A percentile compares a stretch with the other conserved stretches of the same genome.
These are phyloP conservation scores for Chinchilla lanigera DNA, from an alignment of 2,113 vertebrate genomes.

Conservation along the genomic window DNA sequence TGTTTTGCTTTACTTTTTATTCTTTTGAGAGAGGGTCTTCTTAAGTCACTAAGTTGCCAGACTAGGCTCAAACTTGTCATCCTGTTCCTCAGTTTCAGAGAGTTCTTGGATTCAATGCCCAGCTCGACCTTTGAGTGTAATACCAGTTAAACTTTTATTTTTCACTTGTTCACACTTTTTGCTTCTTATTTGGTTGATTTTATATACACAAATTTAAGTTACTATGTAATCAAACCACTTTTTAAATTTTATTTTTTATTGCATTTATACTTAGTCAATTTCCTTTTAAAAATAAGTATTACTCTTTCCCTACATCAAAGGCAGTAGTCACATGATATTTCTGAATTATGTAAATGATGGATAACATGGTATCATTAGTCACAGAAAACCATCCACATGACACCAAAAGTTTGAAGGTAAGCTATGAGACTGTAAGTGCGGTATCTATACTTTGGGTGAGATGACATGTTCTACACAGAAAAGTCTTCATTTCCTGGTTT, in stretches of 20 bases:
- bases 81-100: background rate
- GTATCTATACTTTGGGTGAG: background rate
- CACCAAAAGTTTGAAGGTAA: background rate
- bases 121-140: background rate
- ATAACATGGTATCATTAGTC: background rate
- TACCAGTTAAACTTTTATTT: background rate
- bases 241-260: background rate
- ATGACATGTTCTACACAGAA: rapidly evolving
- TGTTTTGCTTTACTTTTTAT: background rate
- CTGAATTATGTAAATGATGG: background rate
- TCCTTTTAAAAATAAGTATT: background rate
- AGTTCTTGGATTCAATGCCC: background rate
- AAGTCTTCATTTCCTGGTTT: background rate
- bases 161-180: background rate
- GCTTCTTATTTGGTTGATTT: background rate
- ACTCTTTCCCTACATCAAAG: background rate
- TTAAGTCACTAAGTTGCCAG: background rate
- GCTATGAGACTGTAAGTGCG: background rate
- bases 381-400: background rate
- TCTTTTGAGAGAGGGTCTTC: background rate
- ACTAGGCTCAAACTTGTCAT: background rate
- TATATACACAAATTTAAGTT: background rate
- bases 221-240: background rate
- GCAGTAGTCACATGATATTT: background rate
- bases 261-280: background rate